Percentiles rank a stretch among this genome's conserved stretches.
phyloP scores from a whole-genome alignment of 2,888 invertebrate species.

The Seira sanloemensis region DNA sequence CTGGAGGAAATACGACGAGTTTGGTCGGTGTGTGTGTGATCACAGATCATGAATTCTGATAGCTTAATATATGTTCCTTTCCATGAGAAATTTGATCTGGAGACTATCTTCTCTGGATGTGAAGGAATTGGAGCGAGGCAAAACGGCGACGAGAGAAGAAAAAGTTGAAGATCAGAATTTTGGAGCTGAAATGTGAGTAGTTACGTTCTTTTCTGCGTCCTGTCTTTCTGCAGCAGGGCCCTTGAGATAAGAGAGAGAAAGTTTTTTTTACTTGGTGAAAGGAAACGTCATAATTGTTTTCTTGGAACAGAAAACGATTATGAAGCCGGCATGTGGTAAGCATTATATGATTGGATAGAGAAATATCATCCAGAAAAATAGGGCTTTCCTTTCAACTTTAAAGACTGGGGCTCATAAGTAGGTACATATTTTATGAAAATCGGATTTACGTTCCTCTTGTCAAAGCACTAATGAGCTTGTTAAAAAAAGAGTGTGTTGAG shows the following conservation, averaged over 20 bases:
- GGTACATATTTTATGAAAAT: too few relatives aligned
- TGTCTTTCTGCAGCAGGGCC: neutral
- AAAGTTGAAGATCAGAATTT: too few relatives aligned
- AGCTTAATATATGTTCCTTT: neutral
- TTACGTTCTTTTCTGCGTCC: too few relatives aligned
- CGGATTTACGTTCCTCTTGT: neutral
- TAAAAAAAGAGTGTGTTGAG: too few relatives aligned
- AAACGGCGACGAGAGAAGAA: neutral
- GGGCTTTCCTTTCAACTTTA: too few relatives aligned
- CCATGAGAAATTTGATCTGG: neutral
- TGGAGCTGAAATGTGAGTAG: too few relatives aligned
- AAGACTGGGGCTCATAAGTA: too few relatives aligned
- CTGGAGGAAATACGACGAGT: too few relatives aligned
- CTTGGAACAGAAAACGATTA: neutral
- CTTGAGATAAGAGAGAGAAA: neutral
- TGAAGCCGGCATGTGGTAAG: neutral
- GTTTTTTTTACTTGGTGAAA: neutral
- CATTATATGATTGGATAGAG: too few relatives aligned
- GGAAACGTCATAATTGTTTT: neutral
- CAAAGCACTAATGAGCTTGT: slow-evolving; percentile 4
- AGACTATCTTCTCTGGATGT: neutral
- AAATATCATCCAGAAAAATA: too few relatives aligned
- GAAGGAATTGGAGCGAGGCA: neutral
- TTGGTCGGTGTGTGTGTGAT: too few relatives aligned
- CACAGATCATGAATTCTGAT: slow-evolving; percentile 9